Base-by-base conservation (phyloP, 2,888 invertebrate genomes). In the Eupithecia vulgata region DNA sequence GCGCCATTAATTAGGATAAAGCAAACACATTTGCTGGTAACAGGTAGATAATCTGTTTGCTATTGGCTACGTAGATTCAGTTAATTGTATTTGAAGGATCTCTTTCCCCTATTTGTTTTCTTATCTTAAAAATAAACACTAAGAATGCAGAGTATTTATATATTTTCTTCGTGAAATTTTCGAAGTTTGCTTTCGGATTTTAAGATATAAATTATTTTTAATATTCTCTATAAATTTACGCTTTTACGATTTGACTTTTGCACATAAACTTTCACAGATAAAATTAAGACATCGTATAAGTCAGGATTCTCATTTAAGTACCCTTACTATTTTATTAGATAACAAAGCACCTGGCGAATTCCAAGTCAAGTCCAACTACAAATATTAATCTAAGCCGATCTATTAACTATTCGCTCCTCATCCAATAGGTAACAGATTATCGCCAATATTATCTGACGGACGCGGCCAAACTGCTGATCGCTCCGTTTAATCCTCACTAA, bases 361-460 rank as follows among this genome's bases (percentile, higher is more conserved):
- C 35, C 25, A 40, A 65, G n/a, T 64, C 37, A 15, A 40, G 8
- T 7, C 82, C 83, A 83, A 75, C 81, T 70, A 73, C 85, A 86
- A 88, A 88, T 87, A 88, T 87, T 87, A 84, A 83, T 82, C 82
- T 80, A 84, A 85, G 83, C 83, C 82, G 85, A 88, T 88, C 89
- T 88, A 87, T 91, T 91, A 90, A 89, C 89, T 88, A 90, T 91
- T 88, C 87, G 57, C 84, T 85, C 88, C 88, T 88, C 84, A 86
- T 85, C 87, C 86, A 70, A 68, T 75, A 71, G 85, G 85, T 87
- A 88, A 87, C 86, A 89, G 90, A 91, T 91, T 90, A 91, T 89
- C 88, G 85, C 87, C 89, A 89, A 90, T 91, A 89, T 90, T 87
- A 88, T 86, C 87, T 84, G 80, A 80, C 79, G 85, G 85, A 87